Base-by-base conservation (phyloP, 2,888 invertebrate genomes). In the Rambutsinella grinnellia region DNA sequence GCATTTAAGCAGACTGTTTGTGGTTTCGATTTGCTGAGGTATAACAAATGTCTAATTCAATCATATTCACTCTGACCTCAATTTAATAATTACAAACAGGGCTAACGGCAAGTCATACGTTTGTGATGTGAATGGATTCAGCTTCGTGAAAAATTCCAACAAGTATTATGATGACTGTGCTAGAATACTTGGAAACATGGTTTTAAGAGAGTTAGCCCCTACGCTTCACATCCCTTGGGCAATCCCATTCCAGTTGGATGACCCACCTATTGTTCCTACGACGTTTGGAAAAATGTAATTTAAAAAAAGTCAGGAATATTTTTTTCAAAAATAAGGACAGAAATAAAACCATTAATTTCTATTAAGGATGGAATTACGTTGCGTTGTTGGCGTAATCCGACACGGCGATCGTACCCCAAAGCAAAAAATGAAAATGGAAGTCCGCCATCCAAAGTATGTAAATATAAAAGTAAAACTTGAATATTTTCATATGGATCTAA, bases 111-210 rank as follows among this genome's bases (percentile, higher is more conserved):
- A 97, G 87, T 99, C 99, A 0, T 99, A 95, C 87, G 99, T 99
- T 0, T 99, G 99, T 88, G 99, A 99, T 89, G 99, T 99, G 2
- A 99, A 99, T 88, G 99, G 99, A 0, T 99, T 99, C 87, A 99
- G 98, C 86, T 99, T 99, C 88, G 99, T 99, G 26, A 99, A 99
- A 87, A 99, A 98, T 87, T 99, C 99, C 0, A 96, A 96, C 87
- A 99, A 99, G 86, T 99, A 99, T 88, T 99, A 99, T 86, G 99
- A 99, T 87, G 99, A 99, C 86, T 99, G 98, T 87, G 98, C 99
- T 23, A 97, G 98, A 88, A 99, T 99, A 78, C 89, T 97, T 82
- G 97, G 97, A 17, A 99, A 99, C 86, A 98, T 98, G 96, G 97
- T 99, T 78, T 88, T 99, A 72, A 88, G 98, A 70, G 95, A 97